Percentiles rank a stretch among this genome's conserved stretches.
Evolutionary conservation across 2,888 invertebrate genomes (phyloP).

Genomic region (Stomorhina lunata): DNA sequence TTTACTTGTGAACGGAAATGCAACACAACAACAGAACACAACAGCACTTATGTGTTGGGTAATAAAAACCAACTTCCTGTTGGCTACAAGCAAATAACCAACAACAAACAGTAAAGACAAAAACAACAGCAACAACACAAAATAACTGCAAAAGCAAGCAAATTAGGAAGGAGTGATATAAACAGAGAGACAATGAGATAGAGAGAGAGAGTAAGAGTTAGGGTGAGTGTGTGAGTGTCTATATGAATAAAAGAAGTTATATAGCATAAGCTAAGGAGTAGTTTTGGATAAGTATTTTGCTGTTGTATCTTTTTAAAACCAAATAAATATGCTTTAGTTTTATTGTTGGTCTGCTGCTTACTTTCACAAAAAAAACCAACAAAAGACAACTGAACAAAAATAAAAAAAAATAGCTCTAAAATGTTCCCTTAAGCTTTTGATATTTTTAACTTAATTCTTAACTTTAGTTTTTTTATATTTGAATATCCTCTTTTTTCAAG

Average conservation of each 20-base stretch:
- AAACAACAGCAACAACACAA: neutral
- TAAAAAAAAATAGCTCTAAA: conserved; percentile 25
- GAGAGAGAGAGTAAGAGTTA: neutral
- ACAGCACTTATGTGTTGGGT: conserved; percentile 64
- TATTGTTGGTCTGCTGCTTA: conserved; percentile 49
- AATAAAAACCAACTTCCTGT: conserved; percentile 65
- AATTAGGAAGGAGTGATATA: neutral
- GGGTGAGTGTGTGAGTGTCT: neutral
- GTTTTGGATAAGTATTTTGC: neutral
- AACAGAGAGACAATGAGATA: neutral
- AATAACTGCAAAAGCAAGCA: too few relatives aligned
- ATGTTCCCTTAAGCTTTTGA: conserved; percentile 61
- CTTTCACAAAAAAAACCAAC: too few relatives aligned
- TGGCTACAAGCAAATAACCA: conserved; percentile 31
- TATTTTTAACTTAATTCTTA: too few relatives aligned
- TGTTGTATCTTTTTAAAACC: conserved; percentile 54
- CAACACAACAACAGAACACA: conserved; percentile 66
- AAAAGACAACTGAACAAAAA: conserved; percentile 27
- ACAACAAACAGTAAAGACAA: neutral
- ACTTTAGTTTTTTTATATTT: conserved; percentile 1
- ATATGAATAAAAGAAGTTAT: neutral
- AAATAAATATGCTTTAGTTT: conserved; percentile 49
- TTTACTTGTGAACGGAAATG: conserved; percentile 66
- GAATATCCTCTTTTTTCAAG: neutral
- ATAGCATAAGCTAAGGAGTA: neutral